Conservation (phyloP, 2,797 vertebrate species). For the Channallabes apus region DNA sequence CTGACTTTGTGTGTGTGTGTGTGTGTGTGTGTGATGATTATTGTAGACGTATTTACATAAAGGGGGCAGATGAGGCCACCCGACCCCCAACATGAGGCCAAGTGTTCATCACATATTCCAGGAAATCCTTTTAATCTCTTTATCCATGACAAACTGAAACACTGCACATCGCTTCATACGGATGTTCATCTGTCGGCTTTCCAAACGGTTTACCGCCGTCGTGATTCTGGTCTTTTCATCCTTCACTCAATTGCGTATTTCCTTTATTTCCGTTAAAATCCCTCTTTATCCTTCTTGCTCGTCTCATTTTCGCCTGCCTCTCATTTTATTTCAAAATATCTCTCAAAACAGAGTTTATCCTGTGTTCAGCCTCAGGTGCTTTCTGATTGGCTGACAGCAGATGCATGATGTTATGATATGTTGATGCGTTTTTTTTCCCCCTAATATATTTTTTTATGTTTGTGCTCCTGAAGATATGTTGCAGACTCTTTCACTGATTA, state of each 20-base stretch:
- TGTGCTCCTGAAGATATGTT: neutral
- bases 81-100: constrained; percentile 54
- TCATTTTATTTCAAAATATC: neutral
- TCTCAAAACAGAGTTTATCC: neutral
- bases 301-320: neutral
- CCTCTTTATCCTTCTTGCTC: neutral
- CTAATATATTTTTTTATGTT: neutral
- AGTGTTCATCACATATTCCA: constrained; percentile 67
- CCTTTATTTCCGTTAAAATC: constrained; percentile 12
- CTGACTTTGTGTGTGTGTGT: neutral
- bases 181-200: constrained; percentile 22
- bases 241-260: neutral
- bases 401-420: neutral
- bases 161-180: constrained; percentile 35
- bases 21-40: neutral
- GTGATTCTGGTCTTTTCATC: constrained; percentile 20
- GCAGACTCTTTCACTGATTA: too few relatives aligned
- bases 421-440: neutral
- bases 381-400: constrained; percentile 9
- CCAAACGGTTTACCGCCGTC: constrained; percentile 33
- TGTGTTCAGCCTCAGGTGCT: neutral
- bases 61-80: constrained; percentile 58
- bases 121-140: constrained; percentile 76
- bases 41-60: constrained; percentile 63
- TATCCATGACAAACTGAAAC: constrained; percentile 71